phyloP scores from a whole-genome alignment of 2,113 vertebrate genomes.

The Trogon melanurus region DNA sequence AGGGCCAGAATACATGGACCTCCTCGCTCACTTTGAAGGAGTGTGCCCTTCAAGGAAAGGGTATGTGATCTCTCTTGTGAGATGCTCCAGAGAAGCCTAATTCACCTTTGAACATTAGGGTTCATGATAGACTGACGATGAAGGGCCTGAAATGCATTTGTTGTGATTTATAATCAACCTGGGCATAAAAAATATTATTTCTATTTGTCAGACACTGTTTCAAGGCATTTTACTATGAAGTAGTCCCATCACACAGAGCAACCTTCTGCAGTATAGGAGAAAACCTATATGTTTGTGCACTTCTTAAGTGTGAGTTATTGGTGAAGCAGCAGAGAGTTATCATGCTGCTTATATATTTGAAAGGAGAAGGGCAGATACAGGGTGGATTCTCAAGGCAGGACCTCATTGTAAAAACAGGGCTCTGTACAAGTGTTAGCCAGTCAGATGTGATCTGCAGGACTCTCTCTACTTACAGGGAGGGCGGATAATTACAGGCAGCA shows the following conservation, averaged over 20 bases:
- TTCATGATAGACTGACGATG: not conserved
- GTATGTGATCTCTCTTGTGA: not conserved
- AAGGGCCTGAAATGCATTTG: not conserved
- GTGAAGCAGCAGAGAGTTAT: not conserved
- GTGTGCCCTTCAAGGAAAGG: not conserved
- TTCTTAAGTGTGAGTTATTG: not conserved
- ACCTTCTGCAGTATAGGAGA: not conserved
- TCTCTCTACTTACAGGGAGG: not conserved
- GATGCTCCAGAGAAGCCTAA: not conserved
- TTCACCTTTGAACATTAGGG: not conserved
- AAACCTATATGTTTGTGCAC: rapidly evolving
- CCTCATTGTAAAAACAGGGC: not conserved
- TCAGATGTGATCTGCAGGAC: not conserved
- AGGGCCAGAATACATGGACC: not conserved
- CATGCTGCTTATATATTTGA: not conserved
- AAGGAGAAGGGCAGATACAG: not conserved
- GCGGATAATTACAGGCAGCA: rapidly evolving
- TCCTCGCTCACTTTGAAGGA: not conserved
- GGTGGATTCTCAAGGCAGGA: not conserved
- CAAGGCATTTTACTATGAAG: not conserved
- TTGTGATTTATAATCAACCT: not conserved
- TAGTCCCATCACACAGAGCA: not conserved
- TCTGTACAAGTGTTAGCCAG: not conserved
- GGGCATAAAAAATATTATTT: not conserved
- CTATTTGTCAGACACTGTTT: not conserved